Percentiles rank a stretch among this genome's conserved stretches.
Evolutionary conservation across 2,888 invertebrate species (phyloP).

Genomic region (Phalangium opilio): DNA sequence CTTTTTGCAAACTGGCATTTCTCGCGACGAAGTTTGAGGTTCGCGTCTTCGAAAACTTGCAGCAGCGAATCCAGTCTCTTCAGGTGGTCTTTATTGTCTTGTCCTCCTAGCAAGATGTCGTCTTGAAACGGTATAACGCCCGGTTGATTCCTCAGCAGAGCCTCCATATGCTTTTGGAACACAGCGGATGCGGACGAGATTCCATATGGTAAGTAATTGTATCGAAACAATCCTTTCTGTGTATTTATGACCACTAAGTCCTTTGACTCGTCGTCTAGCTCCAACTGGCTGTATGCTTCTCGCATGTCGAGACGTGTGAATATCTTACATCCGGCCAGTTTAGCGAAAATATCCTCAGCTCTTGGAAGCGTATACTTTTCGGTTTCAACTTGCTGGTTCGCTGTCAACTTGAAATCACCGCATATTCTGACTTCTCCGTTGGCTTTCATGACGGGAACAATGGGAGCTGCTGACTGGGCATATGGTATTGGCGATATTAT

Average conservation of each 20-base stretch:
- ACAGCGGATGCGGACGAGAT: constrained; percentile 23
- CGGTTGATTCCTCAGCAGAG: not conserved
- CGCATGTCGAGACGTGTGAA: not conserved
- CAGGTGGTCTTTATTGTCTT: constrained; percentile 2
- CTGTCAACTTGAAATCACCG: not conserved
- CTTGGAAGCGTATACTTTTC: not conserved
- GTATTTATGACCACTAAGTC: constrained; percentile 9
- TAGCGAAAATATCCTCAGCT: too few species aligned
- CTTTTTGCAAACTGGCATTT: constrained; percentile 23
- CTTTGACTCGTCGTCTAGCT: constrained; percentile 18
- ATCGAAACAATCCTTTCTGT: not conserved
- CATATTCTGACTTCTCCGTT: not conserved
- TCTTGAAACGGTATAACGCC: too few species aligned
- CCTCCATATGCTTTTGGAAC: constrained; percentile 4
- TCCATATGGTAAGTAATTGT: constrained; percentile 23
- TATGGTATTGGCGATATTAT: not conserved
- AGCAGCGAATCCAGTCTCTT: not conserved
- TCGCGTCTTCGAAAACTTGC: too few species aligned
- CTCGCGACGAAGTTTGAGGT: constrained; percentile 6
- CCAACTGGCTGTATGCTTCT: not conserved
- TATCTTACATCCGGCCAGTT: not conserved
- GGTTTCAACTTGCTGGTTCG: not conserved
- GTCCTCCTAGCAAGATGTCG: too few species aligned
- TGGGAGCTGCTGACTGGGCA: constrained; percentile 7
- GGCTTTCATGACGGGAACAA: constrained; percentile 1